phyloP scores from a whole-genome alignment of 1,140 invertebrate species.

The Drosophila athabasca region DNA sequence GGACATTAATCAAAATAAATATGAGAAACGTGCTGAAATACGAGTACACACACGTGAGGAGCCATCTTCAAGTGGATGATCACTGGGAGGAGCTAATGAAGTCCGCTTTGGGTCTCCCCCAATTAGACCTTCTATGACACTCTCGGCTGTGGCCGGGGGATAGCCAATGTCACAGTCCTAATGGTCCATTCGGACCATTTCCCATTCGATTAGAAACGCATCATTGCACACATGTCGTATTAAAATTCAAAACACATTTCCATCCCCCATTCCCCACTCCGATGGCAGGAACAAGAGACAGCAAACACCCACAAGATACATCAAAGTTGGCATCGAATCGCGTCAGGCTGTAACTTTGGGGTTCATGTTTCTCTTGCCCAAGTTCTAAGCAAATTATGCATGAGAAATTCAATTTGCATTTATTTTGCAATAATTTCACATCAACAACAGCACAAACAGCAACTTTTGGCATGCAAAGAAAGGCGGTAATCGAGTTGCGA shows the following conservation, averaged over 20 bases:
- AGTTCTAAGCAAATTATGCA: slow-evolving; percentile 81
- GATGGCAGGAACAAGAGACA: neutral
- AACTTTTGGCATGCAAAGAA: slow-evolving; percentile 45
- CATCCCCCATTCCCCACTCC: neutral
- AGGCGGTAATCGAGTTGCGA: slow-evolving; percentile 5
- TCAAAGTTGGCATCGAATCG: slow-evolving; percentile 55
- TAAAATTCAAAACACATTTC: slow-evolving; percentile 72
- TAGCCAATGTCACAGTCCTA: neutral
- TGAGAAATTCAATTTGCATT: slow-evolving; percentile 82
- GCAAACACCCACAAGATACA: slow-evolving; percentile 54
- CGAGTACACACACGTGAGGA: slow-evolving; percentile 44
- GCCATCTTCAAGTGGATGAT: slow-evolving; percentile 7
- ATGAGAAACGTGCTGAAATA: slow-evolving; percentile 80
- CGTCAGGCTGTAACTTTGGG: slow-evolving; percentile 23
- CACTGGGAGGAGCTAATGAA: slow-evolving; percentile 17
- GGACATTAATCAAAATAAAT: slow-evolving; percentile 82
- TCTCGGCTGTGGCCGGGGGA: neutral
- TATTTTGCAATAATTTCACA: slow-evolving; percentile 82
- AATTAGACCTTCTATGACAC: slow-evolving; percentile 19
- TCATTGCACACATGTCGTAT: slow-evolving; percentile 37
- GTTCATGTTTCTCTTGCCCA: slow-evolving; percentile 37
- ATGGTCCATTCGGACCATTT: slow-evolving; percentile 1
- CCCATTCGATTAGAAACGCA: slow-evolving; percentile 18
- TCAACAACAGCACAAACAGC: slow-evolving; percentile 53
- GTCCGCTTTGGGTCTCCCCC: slow-evolving; percentile 5